phyloP scores from a whole-genome alignment of 1,140 invertebrate genomes.

The Latrodectus geometricus region DNA sequence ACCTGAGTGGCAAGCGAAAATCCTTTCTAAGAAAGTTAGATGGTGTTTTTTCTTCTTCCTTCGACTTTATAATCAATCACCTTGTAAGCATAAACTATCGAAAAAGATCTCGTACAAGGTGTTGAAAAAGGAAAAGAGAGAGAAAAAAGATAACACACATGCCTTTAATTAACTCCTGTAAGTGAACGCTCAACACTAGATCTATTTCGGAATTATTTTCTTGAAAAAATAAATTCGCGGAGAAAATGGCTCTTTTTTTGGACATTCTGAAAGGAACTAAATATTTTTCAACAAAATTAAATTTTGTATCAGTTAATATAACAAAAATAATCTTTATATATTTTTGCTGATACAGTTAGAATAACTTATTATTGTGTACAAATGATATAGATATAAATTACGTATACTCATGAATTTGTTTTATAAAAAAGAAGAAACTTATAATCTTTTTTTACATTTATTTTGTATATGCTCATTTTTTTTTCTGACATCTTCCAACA shows the following conservation, averaged over 20 bases:
- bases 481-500: no score
- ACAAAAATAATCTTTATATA: background rate
- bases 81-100: background rate
- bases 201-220: background rate
- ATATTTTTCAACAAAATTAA: background rate
- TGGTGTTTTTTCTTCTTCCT: background rate
- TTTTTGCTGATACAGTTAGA: background rate
- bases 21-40: background rate
- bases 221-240: background rate
- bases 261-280: background rate
- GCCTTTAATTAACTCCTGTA: background rate
- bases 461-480: no score
- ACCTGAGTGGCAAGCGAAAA: background rate
- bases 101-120: background rate
- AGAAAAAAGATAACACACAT: background rate
- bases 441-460: no score
- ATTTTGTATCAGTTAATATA: background rate
- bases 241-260: background rate
- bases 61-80: background rate
- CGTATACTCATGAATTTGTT: no score
- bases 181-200: background rate
- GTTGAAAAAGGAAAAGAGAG: background rate
- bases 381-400: background rate
- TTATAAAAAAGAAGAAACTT: no score
- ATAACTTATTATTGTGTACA: background rate